phyloP scores from a whole-genome alignment of 2,797 vertebrate genomes.

The Mormyrus proboscirostris region DNA sequence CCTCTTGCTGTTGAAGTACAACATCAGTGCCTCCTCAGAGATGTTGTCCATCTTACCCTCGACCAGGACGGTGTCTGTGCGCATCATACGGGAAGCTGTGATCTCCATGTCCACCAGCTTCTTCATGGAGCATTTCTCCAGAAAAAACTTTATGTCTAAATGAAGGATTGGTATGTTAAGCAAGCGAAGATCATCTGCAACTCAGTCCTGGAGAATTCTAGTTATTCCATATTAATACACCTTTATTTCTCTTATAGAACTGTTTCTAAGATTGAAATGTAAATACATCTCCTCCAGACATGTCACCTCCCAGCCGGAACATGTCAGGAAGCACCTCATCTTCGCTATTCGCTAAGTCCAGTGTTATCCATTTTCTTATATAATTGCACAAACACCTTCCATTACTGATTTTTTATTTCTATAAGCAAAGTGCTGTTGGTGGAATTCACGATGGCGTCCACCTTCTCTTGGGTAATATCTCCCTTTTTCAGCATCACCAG shows the following conservation, averaged over 20 bases:
- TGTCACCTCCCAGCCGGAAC: background rate
- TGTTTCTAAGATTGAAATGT: background rate
- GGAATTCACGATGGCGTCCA: constrained; percentile 51
- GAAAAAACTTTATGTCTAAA: constrained; percentile 40
- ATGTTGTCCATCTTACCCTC: constrained; percentile 36
- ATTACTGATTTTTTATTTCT: background rate
- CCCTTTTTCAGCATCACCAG: constrained; percentile 41
- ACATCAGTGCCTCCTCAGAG: constrained; percentile 28
- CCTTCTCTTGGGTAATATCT: constrained; percentile 47
- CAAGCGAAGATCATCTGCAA: background rate
- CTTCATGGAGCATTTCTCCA: constrained; percentile 39
- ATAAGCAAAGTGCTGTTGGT: constrained; percentile 26
- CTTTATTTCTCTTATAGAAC: background rate
- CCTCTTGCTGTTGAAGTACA: constrained; percentile 43
- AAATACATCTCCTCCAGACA: background rate
- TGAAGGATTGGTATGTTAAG: background rate
- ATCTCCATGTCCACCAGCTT: constrained; percentile 38
- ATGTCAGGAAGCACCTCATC: background rate
- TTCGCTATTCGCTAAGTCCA: background rate
- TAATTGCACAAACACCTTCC: background rate
- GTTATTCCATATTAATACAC: background rate
- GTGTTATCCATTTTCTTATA: background rate
- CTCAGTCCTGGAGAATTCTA: background rate
- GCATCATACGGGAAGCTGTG: constrained; percentile 31
- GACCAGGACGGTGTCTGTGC: constrained; percentile 41